Percentiles rank a stretch among this genome's conserved stretches.
Conservation (phyloP, 2,113 vertebrate genomes). For the Cyphomyrus discorhynchus region DNA sequence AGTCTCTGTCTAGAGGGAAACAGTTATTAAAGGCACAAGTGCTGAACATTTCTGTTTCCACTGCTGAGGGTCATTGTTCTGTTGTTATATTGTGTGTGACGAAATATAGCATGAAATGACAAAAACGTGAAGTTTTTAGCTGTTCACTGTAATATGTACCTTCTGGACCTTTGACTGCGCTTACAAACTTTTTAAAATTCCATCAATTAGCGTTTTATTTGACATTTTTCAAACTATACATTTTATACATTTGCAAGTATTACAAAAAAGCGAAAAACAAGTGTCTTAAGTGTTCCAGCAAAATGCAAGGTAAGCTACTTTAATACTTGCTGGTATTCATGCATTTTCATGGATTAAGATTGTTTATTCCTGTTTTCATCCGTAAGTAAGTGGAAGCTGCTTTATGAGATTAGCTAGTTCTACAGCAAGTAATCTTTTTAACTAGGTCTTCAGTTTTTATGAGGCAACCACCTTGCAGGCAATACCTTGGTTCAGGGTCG, state of each 20-base stretch:
- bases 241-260: background rate
- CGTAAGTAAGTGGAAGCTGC: background rate
- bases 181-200: background rate
- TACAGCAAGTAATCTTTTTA: background rate
- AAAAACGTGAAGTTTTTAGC: background rate
- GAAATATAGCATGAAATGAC: background rate
- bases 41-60: background rate
- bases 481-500: background rate
- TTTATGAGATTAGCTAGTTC: background rate
- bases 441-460: background rate
- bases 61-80: background rate
- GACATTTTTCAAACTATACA: background rate
- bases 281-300: background rate
- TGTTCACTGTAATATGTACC: background rate
- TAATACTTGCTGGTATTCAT: background rate
- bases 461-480: background rate
- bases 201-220: background rate
- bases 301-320: background rate
- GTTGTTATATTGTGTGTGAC: background rate
- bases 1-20: background rate
- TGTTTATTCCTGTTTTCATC: background rate
- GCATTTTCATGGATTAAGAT: background rate
- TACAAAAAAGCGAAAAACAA: background rate
- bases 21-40: background rate
- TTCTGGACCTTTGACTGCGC: background rate